A percentile compares a stretch with the other conserved stretches of the same genome.
phyloP scores from a whole-genome alignment of 2,113 vertebrate species.

The Vidua macroura region DNA sequence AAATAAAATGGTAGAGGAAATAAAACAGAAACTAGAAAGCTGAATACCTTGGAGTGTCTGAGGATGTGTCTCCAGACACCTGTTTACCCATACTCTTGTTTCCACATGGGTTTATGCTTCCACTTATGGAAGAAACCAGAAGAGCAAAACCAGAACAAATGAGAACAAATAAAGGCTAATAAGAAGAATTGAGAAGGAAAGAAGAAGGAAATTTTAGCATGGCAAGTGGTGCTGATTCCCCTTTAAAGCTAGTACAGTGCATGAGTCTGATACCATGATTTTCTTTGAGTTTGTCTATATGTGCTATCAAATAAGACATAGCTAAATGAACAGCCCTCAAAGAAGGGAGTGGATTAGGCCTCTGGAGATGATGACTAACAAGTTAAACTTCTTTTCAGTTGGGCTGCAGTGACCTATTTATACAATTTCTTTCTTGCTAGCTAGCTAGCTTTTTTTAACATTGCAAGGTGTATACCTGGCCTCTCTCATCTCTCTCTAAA shows the following conservation, averaged over 20 bases:
- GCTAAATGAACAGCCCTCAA: slow-evolving; percentile 30
- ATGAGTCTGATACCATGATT: background rate
- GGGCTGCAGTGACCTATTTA: slow-evolving; percentile 64
- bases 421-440: slow-evolving; percentile 36
- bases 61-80: background rate
- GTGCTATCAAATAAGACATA: background rate
- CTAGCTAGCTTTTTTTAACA: slow-evolving; percentile 34
- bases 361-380: slow-evolving; percentile 41
- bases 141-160: background rate
- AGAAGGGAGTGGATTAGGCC: background rate
- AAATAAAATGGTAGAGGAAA: background rate
- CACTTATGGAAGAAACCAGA: background rate
- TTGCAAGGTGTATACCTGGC: slow-evolving; percentile 41
- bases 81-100: background rate
- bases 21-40: background rate
- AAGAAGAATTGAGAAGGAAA: background rate
- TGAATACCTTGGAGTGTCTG: background rate
- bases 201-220: background rate
- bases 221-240: background rate
- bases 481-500: slow-evolving; percentile 61
- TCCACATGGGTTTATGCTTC: background rate
- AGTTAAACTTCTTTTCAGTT: slow-evolving; percentile 40
- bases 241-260: background rate
- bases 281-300: background rate
- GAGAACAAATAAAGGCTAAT: background rate